These are phyloP conservation scores for Halocynthia aurantium DNA, from an alignment of 23 tunicate genomes.

Conservation along the genomic window DNA sequence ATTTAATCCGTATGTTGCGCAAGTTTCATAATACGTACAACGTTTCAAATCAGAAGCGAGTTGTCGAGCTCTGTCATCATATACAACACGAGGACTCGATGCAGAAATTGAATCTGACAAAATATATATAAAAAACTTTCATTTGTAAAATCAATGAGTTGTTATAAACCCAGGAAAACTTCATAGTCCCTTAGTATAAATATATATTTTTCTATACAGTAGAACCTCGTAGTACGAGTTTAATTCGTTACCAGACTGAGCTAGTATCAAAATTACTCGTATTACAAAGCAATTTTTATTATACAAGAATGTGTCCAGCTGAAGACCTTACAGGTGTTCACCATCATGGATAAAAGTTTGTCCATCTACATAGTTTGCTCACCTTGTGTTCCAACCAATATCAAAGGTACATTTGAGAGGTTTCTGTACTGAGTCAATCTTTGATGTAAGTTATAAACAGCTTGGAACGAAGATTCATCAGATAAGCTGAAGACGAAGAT, in stretches of 20 bases:
- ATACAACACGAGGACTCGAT: constrained; percentile 57
- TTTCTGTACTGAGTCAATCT: constrained; percentile 54
- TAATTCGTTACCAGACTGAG: too few species aligned
- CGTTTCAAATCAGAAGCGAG: constrained; percentile 66
- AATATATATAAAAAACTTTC: not conserved
- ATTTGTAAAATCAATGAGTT: too few species aligned
- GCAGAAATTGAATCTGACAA: constrained; percentile 57
- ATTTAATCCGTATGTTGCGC: constrained; percentile 92
- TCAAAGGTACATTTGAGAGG: constrained; percentile 49
- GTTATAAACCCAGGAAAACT: too few species aligned
- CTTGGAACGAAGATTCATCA: constrained; percentile 76
- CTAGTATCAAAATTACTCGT: too few species aligned
- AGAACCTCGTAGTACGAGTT: too few species aligned
- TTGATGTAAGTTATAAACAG: constrained; percentile 47
- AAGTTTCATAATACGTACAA: constrained; percentile 80
- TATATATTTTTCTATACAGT: too few species aligned
- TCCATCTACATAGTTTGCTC: too few species aligned
- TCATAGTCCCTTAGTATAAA: too few species aligned
- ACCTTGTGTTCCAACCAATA: constrained; percentile 94
- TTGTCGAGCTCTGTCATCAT: constrained; percentile 75
- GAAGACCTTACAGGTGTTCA: not conserved
- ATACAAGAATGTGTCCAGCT: too few species aligned
- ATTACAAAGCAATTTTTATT: too few species aligned
- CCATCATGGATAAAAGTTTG: not conserved
- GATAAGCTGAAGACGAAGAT: constrained; percentile 76